Evolutionary conservation across 2,888 invertebrate species (phyloP).

Genomic region (Chydorus sphaericus): DNA sequence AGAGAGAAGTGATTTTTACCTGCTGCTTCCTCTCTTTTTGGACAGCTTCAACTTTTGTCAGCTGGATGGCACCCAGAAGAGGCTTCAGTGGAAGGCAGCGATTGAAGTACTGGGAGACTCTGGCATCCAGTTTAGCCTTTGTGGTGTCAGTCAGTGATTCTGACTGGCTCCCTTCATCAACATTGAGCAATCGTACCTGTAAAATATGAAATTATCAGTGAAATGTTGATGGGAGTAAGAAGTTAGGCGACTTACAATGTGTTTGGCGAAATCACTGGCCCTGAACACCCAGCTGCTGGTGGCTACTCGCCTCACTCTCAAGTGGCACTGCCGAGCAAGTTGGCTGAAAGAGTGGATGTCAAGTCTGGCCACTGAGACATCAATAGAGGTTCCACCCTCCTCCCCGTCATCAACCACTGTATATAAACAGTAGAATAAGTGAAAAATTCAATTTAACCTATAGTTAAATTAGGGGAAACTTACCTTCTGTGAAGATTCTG

Average conservation of each 20-base stretch:
- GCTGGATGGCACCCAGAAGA: not conserved
- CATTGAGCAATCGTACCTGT: not conserved
- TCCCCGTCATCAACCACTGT: not conserved
- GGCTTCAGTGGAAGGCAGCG: not conserved
- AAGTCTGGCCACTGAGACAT: constrained; percentile 1
- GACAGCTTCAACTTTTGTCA: not conserved
- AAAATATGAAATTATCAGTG: no score
- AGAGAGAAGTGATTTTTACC: no score
- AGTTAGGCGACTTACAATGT: no score
- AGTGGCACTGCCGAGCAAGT: not conserved
- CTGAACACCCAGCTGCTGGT: constrained; percentile 4
- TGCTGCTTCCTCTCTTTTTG: not conserved
- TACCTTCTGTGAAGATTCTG: not conserved
- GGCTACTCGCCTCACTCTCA: not conserved
- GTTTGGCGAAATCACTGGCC: not conserved
- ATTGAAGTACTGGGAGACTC: not conserved
- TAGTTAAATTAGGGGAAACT: not conserved
- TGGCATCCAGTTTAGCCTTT: not conserved
- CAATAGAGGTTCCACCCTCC: not conserved
- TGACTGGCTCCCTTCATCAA: not conserved
- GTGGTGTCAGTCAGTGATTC: not conserved
- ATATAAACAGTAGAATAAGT: not conserved
- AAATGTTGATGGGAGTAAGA: not conserved
- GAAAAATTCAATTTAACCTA: not conserved
- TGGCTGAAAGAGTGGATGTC: constrained; percentile 1